These are phyloP conservation scores for Tillus elongatus DNA, from an alignment of 2,888 invertebrate species.

Conservation along the genomic window DNA sequence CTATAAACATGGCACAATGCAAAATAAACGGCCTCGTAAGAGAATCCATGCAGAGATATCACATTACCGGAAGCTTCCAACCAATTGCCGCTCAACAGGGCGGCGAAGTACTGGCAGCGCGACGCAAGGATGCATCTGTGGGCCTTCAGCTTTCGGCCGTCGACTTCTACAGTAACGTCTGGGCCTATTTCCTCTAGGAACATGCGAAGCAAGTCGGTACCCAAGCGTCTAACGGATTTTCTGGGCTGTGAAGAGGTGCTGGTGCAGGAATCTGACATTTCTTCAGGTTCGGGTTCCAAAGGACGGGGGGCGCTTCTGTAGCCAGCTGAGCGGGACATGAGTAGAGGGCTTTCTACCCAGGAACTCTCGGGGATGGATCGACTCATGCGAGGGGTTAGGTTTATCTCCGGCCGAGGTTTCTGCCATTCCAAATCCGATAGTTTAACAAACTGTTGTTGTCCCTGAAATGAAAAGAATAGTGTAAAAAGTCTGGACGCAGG, in stretches of 20 bases:
- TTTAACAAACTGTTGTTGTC: constrained; percentile 50
- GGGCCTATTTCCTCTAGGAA: constrained; percentile 85
- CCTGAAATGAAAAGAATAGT: constrained; percentile 16
- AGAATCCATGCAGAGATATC: constrained; percentile 76
- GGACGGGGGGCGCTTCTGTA: constrained; percentile 38
- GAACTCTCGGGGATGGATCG: constrained; percentile 61
- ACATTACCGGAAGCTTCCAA: constrained; percentile 71
- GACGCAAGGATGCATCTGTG: constrained; percentile 89
- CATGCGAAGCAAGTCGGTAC: constrained; percentile 83
- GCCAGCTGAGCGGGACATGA: constrained; percentile 56
- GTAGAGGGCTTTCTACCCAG: constrained; percentile 54
- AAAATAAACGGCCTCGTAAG: constrained; percentile 80
- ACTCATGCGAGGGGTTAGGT: constrained; percentile 51
- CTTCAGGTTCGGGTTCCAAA: constrained; percentile 35
- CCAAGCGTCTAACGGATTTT: constrained; percentile 48
- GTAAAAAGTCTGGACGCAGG: too few relatives aligned
- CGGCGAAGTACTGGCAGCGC: constrained; percentile 88
- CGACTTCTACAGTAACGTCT: constrained; percentile 78
- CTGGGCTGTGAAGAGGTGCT: constrained; percentile 46
- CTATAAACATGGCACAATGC: constrained; percentile 91
- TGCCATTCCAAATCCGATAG: constrained; percentile 72
- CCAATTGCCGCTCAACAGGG: constrained; percentile 80
- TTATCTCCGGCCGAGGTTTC: constrained; percentile 45
- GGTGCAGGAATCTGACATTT: constrained; percentile 28
- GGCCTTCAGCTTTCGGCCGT: constrained; percentile 73